Evolutionary conservation across 2,113 vertebrate genomes (phyloP), one percentile per base, ranked within the genome.

Genomic region (Esox niger): DNA sequence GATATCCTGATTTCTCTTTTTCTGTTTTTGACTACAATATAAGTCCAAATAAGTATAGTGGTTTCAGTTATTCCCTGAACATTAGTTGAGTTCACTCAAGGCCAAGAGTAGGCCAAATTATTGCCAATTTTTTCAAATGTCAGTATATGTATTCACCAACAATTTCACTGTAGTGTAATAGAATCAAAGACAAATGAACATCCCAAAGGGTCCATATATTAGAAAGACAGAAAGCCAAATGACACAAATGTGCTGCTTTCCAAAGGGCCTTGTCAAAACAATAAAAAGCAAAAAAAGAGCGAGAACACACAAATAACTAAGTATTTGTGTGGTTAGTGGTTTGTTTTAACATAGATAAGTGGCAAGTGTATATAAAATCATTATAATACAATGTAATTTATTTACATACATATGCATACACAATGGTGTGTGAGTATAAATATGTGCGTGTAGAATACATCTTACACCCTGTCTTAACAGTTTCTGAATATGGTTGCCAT

Each of bases 311-410:
- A 91, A 87, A 89, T 78, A 82, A 71, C 61, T 77, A 80, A 77
- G 83, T 71, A 81, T 89, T 80, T 87, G 86, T 88, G 91, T 88
- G 82, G 87, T 86, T 93, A 93, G 91, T 93, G 91, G 91, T 93
- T 93, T 87, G 80, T 86, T 87, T 86, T 86, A 86, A 85, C 85
- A 87, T 87, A 87, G 81, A 92, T 92, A 91, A 92, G 90, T 92
- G 90, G 38, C 38, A 43, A 43, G 91, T 86, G 87, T 89, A 80
- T 88, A 90, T 89, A 89, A 88, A 82, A 86, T 75, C 82, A 86
- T 79, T 86, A 90, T 74, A 84, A 87, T 86, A 90, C 82, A 88
- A 82, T 81, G 90, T 77, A 77, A 85, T 77, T 84, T 90, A 90
- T 91, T 47, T 90, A 92, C 87, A 91, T 83, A 87, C 77, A 83